A percentile compares a stretch with the other conserved stretches of the same genome.
These are phyloP conservation scores for Beroe forskalii DNA, from an alignment of 37 sponge, comb jelly and placozoan genomes.

Conservation along the genomic window DNA sequence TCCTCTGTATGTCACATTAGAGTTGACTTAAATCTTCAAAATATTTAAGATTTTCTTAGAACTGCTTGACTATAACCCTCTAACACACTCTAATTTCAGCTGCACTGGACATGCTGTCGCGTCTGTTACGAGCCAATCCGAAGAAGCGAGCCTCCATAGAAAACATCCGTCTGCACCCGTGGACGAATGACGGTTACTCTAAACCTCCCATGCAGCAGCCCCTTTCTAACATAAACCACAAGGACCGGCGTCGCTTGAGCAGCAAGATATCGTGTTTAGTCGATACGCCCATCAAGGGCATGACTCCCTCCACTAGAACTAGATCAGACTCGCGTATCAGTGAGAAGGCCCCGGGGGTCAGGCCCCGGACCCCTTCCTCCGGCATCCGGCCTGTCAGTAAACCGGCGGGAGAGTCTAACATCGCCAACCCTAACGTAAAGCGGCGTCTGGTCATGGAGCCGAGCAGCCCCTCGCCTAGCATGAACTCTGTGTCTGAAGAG, in stretches of 20 bases:
- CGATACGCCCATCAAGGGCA: constrained; percentile 39
- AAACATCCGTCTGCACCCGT: constrained; percentile 74
- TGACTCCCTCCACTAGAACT: constrained; percentile 8
- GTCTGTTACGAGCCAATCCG: constrained; percentile 66
- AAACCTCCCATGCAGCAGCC: constrained; percentile 63
- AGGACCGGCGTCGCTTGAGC: constrained; percentile 53
- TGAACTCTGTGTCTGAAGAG: constrained; percentile 46
- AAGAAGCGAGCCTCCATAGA: constrained; percentile 68
- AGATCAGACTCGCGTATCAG: constrained; percentile 35
- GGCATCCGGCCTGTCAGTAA: background rate
- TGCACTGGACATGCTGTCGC: constrained; percentile 39
- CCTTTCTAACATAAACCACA: constrained; percentile 46
- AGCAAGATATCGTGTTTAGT: constrained; percentile 61
- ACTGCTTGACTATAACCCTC: too few relatives aligned
- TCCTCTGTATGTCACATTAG: too few relatives aligned
- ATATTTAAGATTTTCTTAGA: too few relatives aligned
- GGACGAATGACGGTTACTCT: constrained; percentile 69
- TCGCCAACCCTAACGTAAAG: background rate
- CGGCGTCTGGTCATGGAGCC: constrained; percentile 59
- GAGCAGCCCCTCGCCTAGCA: background rate
- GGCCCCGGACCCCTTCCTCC: constrained; percentile 6
- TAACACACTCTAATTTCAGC: too few relatives aligned
- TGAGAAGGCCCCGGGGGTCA: background rate
- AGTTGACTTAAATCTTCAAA: too few relatives aligned
- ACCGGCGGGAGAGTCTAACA: background rate